Conservation (phyloP, 2,113 vertebrate species). For the Notarius lentiginosus region DNA sequence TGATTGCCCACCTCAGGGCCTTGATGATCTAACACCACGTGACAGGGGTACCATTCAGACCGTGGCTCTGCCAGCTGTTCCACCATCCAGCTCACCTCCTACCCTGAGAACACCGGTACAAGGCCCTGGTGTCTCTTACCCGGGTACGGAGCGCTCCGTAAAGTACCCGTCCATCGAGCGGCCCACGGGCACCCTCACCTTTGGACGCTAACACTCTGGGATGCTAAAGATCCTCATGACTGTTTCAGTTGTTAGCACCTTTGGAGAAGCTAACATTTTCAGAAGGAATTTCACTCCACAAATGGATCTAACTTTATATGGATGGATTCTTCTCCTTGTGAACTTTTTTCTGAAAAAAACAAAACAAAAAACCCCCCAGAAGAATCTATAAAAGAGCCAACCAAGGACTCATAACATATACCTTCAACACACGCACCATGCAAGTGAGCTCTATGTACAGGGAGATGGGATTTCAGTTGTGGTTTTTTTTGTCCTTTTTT, state of each 20-base stretch:
- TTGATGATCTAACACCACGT: constrained; percentile 70
- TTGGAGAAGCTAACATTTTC: constrained; percentile 15
- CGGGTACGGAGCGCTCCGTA: constrained; percentile 64
- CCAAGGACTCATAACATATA: not conserved
- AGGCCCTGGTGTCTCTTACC: constrained; percentile 61
- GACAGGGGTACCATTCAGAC: constrained; percentile 75
- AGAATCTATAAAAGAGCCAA: constrained; percentile 2
- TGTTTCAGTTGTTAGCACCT: not conserved
- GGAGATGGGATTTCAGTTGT: constrained; percentile 47
- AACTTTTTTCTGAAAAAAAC: not conserved
- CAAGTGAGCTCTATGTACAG: constrained; percentile 35
- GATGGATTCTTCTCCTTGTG: not conserved
- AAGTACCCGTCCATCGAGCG: constrained; percentile 68
- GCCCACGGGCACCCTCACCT: constrained; percentile 71
- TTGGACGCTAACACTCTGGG: constrained; percentile 67
- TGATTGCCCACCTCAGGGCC: constrained; percentile 72
- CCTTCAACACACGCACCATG: constrained; percentile 1
- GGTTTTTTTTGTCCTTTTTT: not conserved
- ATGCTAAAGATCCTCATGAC: not conserved
- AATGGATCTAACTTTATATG: not conserved
- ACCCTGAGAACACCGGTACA: constrained; percentile 66
- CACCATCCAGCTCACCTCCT: constrained; percentile 68
- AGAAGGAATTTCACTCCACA: constrained; percentile 11
- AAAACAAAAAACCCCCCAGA: not conserved
- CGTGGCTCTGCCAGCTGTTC: constrained; percentile 71